Evolutionary conservation across 2,797 vertebrate genomes (phyloP).

Genomic region (Phrynocephalus guinanensis): DNA sequence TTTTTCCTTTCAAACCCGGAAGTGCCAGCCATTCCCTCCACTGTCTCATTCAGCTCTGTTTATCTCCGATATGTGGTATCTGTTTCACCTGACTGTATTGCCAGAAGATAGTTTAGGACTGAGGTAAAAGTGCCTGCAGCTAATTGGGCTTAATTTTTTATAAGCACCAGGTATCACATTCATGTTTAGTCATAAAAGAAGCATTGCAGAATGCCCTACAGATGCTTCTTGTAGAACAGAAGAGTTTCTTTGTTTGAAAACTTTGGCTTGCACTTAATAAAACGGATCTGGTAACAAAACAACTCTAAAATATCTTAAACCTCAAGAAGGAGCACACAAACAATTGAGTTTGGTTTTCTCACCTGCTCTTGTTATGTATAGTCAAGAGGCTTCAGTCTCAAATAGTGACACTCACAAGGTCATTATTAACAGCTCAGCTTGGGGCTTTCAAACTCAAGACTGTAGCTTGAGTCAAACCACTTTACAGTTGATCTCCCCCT

Average conservation of each 20-base stretch:
- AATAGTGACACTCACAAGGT: too few species aligned
- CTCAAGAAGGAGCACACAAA: background rate
- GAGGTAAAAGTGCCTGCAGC: background rate
- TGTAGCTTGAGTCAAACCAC: too few species aligned
- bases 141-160: background rate
- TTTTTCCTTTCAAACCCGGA: constrained; percentile 71
- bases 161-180: fast-evolving
- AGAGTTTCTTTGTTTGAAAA: background rate
- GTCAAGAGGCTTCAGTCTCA: too few species aligned
- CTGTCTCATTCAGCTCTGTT: constrained; percentile 48
- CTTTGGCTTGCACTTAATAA: background rate
- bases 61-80: constrained; percentile 24
- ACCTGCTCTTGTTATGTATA: too few species aligned
- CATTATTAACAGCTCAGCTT: too few species aligned
- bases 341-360: background rate
- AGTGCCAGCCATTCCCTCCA: constrained; percentile 67
- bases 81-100: constrained; percentile 51
- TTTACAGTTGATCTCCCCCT: too few species aligned
- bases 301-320: background rate
- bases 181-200: background rate
- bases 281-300: background rate
- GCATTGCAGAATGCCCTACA: background rate
- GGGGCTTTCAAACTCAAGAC: too few species aligned
- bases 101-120: constrained; percentile 25
- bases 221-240: background rate